Base-by-base conservation (phyloP, 2,797 vertebrate genomes). In the Rhodeus uyekii region DNA sequence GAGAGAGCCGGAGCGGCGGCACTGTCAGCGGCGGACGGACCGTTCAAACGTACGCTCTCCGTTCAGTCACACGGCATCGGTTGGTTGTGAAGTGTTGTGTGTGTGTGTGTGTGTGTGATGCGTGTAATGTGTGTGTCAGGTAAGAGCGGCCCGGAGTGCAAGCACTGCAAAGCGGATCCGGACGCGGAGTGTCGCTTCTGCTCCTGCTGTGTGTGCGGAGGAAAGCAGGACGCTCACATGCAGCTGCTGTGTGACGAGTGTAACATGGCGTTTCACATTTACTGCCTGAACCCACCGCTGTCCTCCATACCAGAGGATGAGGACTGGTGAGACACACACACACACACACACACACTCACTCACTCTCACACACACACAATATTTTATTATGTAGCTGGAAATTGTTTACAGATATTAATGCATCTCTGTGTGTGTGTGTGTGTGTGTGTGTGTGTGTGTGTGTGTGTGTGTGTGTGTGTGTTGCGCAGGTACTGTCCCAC, bases 241-340 rank as follows among this genome's bases (percentile, higher is more conserved):
- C 98, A 99, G 88, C 95, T 99, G 90, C 93, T 99, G 6, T 99
- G 98, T 89, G 98, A 99, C 79, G 98, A 99, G 93, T 99, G 98
- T 91, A 99, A 99, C 92, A 97, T 98, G 98, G 98, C 98, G 73
- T 99, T 98, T 90, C 98, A 99, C 90, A 97, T 99, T 90, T 99
- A 99, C 93, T 99, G 98, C 90, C 94, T 99, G 92, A 98, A 96
- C 90, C 98, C 98, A n/a, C 97, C 98, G 4, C 95, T 99, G 91
- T 92, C 95, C 90, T 96, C 96, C 92, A 96, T 99, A 92, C 98
- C 98, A 18, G 97, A 99, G 87, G 97, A 99, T 81, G 98, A 99
- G 87, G 98, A 99, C 93, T 99, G 98, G 98, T 99, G 95, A 55
- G 16, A 65, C 63, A 1, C 38, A 22, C 46, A 8, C 44, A n/a